Conservation (phyloP, 2,888 invertebrate species). For the Sinodicranocentrus sp. region DNA sequence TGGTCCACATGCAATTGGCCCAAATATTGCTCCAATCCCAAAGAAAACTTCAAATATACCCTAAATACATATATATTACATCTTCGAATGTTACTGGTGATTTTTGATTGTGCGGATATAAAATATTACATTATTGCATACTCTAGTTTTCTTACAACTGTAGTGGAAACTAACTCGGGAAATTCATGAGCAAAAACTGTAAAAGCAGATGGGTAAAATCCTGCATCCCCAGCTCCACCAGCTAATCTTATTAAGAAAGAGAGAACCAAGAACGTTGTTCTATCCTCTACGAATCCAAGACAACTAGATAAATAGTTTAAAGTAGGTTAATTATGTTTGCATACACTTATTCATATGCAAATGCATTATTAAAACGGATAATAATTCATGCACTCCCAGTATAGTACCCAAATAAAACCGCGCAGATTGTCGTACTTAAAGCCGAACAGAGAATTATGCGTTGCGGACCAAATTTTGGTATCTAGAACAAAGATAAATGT, state of each 20-base stretch:
- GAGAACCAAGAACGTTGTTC: conserved; percentile 50
- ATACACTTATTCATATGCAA: no score
- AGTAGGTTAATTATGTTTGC: no score
- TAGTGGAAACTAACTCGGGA: conserved; percentile 58
- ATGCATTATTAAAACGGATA: no score
- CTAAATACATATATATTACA: conserved; percentile 28
- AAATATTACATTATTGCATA: no score
- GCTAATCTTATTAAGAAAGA: conserved; percentile 65
- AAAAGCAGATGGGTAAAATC: conserved; percentile 67
- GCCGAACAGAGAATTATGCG: conserved; percentile 54
- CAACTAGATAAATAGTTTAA: no score
- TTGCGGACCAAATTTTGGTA: conserved; percentile 65
- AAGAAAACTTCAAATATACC: conserved; percentile 71
- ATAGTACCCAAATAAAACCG: conserved; percentile 65
- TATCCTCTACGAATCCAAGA: conserved; percentile 48
- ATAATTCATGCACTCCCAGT: no score
- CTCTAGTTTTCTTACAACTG: no score
- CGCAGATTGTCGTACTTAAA: conserved; percentile 57
- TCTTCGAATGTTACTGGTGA: no score
- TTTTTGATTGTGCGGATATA: no score
- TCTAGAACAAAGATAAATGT: conserved; percentile 63
- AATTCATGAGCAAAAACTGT: conserved; percentile 68
- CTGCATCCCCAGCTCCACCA: conserved; percentile 69
- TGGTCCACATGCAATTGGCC: conserved; percentile 65
- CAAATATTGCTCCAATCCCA: conserved; percentile 71